A percentile compares a stretch with the other conserved stretches of the same genome.
These are phyloP conservation scores for Temnothorax curvispinosus DNA, from an alignment of 1,140 invertebrate genomes.

Conservation along the genomic window DNA sequence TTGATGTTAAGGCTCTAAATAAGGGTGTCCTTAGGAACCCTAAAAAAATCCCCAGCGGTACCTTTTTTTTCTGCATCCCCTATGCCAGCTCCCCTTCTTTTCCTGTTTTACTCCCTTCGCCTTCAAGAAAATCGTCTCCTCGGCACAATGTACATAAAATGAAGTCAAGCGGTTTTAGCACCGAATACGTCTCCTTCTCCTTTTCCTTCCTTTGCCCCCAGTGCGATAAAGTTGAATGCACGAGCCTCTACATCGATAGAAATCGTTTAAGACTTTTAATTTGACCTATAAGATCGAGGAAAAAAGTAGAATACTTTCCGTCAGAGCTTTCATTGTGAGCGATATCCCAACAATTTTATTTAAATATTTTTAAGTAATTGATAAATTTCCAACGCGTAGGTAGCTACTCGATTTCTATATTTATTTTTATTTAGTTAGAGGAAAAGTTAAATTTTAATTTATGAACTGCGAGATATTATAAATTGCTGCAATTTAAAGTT, in stretches of 20 bases:
- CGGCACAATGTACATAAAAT: constrained; percentile 53
- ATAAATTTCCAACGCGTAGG: not conserved
- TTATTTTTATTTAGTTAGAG: not conserved
- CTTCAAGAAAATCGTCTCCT: constrained; percentile 38
- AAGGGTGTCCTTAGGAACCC: constrained; percentile 79
- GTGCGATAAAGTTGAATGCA: constrained; percentile 25
- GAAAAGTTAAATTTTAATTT: constrained; percentile 10
- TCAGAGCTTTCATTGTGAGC: not conserved
- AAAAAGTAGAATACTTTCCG: not conserved
- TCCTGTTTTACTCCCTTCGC: constrained; percentile 31
- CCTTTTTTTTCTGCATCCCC: constrained; percentile 64
- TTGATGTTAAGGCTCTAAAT: constrained; percentile 80
- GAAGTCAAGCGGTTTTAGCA: constrained; percentile 44
- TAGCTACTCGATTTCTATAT: too few species aligned
- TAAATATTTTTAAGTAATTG: not conserved
- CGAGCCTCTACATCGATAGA: not conserved
- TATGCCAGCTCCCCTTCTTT: constrained; percentile 16
- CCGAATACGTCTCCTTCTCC: constrained; percentile 55
- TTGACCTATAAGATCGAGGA: not conserved
- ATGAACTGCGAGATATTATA: not conserved
- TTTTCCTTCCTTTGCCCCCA: constrained; percentile 4
- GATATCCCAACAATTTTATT: not conserved
- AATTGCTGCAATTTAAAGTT: not conserved
- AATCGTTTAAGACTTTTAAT: constrained; percentile 35
- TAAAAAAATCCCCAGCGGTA: constrained; percentile 76